Base-by-base conservation (phyloP, 2,113 vertebrate genomes). In the Galeopterus variegatus region DNA sequence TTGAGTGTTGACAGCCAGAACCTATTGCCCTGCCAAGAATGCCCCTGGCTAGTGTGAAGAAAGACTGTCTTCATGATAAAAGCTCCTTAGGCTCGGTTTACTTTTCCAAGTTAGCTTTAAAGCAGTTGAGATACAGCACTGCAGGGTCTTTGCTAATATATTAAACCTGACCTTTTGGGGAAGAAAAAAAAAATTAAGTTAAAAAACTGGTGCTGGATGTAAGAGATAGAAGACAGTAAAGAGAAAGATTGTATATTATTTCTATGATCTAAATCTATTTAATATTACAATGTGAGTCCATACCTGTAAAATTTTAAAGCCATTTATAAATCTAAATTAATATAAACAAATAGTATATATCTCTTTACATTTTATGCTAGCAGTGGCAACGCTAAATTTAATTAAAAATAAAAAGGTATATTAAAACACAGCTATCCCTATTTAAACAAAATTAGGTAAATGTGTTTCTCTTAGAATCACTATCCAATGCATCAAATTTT, bases 41-140 rank as follows among this genome's bases (percentile, higher is more conserved):
- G 97, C 98, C 96, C 81, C 83, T 70, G 92, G 97, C 97, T 96
- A 92, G 52, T 26, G 83, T 85, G 86, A 97, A 95, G 28, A 96
- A 92, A 93, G 91, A 62, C 31, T 45, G 64, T 72, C 69, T 33
- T 95, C 79, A 58, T 3, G 79, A 97, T 79, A 72, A 96, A 98
- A 96, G 69, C 14, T 95, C 94, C 96, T 95, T 28, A 72, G 92
- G 64, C 75, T 80, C n/a, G 88, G 26, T 26, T 86, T 92, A 79
- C 72, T 98, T 88, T 93, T 92, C 92, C 64, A 97, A 0, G 65
- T 85, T 67, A 85, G 90, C 14, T 58, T 89, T 77, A 18, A 36
- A 93, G 65, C 65, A 77, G 21, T 21, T 60, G 67, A 90, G 64
- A 87, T 36, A 52, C 24, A 64, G 67, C 80, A 26, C 54, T 8